These are phyloP conservation scores for Thalpophila matura DNA, from an alignment of 2,888 invertebrate genomes.

Conservation along the genomic window DNA sequence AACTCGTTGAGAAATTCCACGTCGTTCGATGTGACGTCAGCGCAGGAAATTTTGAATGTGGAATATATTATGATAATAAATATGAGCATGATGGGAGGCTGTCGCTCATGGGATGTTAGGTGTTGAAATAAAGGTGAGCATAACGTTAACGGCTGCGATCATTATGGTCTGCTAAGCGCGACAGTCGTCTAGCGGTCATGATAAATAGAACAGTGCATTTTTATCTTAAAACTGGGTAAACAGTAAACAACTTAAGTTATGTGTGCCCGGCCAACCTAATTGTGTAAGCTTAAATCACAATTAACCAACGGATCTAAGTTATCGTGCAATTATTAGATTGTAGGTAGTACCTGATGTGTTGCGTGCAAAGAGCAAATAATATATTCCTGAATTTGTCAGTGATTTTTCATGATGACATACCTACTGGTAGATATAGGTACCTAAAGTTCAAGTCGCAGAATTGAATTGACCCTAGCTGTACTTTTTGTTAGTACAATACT, in stretches of 20 bases:
- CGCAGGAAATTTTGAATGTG: slow-evolving; percentile 61
- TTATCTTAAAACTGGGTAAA: slow-evolving; percentile 25
- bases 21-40: slow-evolving; percentile 75
- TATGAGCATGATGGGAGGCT: slow-evolving; percentile 72
- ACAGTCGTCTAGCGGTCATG: slow-evolving; percentile 74
- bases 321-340: too few species aligned
- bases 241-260: too few species aligned
- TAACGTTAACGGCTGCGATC: slow-evolving; percentile 65
- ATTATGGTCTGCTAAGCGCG: slow-evolving; percentile 82
- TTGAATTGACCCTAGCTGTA: too few species aligned
- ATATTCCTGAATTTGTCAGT: too few species aligned
- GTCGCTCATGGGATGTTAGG: slow-evolving; percentile 64
- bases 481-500: neutral
- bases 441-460: too few species aligned
- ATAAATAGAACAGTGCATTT: slow-evolving; percentile 52
- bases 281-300: too few species aligned
- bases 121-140: slow-evolving; percentile 65
- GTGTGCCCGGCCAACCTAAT: too few species aligned
- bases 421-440: too few species aligned
- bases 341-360: too few species aligned
- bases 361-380: too few species aligned
- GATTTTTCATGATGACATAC: too few species aligned
- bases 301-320: too few species aligned
- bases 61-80: slow-evolving; percentile 64
- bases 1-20: slow-evolving; percentile 92